A percentile compares a stretch with the other conserved stretches of the same genome.
phyloP scores from a whole-genome alignment of 2,888 invertebrate genomes.

The Lepidochitona cinerea region DNA sequence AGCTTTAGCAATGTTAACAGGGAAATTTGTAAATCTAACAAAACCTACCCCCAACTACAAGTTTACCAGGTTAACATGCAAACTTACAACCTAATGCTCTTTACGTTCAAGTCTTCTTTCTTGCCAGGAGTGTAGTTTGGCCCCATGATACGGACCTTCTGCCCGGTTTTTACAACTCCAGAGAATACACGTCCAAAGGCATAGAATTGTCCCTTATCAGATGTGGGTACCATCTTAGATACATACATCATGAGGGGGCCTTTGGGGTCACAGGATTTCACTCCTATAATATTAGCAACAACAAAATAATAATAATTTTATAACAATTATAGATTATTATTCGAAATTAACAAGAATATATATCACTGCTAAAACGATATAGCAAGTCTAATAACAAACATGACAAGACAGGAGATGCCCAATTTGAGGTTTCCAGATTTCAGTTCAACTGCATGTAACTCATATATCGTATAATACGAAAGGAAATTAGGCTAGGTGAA shows the following conservation, averaged over 20 bases:
- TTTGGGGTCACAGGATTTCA: slow-evolving; percentile 92
- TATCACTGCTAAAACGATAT: no score
- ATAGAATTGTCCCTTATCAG: slow-evolving; percentile 99
- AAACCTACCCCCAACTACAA: no score
- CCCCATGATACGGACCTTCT: slow-evolving; percentile 95
- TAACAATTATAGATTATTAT: no score
- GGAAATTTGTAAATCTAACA: no score
- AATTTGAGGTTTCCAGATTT: no score
- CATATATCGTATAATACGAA: no score
- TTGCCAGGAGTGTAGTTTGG: slow-evolving; percentile 98
- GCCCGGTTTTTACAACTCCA: slow-evolving; percentile 81
- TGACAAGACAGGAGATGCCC: no score
- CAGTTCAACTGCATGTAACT: no score
- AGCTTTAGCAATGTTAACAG: no score
- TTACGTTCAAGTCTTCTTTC: slow-evolving; percentile 99
- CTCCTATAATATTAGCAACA: slow-evolving; percentile 56
- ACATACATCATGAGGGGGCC: slow-evolving; percentile 99
- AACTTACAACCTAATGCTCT: slow-evolving; percentile 89
- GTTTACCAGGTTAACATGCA: background rate
- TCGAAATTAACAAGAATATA: no score
- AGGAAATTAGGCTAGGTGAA: no score
- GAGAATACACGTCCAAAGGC: slow-evolving; percentile 99
- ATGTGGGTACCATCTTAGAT: slow-evolving; percentile 99
- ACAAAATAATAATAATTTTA: background rate
- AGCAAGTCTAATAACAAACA: no score